phyloP scores from a whole-genome alignment of 2,797 vertebrate genomes.

The Zenarchopterus dispar region DNA sequence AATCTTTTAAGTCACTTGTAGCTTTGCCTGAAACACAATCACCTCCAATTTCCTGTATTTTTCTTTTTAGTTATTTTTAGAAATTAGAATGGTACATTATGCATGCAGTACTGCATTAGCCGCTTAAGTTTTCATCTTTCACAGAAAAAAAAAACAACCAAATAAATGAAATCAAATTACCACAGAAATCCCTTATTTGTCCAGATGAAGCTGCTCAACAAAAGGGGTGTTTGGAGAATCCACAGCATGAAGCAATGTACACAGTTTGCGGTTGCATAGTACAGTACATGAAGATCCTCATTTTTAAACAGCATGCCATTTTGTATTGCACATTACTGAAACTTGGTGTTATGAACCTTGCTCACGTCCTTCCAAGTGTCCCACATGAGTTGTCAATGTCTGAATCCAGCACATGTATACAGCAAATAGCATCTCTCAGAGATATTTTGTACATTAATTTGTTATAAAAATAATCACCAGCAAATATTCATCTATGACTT shows the following conservation, averaged over 20 bases:
- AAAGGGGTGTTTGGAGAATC: conserved; percentile 82
- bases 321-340: conserved; percentile 88
- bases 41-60: conserved; percentile 85
- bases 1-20: conserved; percentile 87
- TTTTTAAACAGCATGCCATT: conserved; percentile 92
- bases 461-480: conserved; percentile 77
- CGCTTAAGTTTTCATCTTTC: conserved; percentile 85
- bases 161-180: conserved; percentile 27
- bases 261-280: conserved; percentile 88
- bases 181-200: conserved; percentile 77
- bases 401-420: conserved; percentile 65
- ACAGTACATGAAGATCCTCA: conserved; percentile 87
- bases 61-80: conserved; percentile 83
- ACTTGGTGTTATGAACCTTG: conserved; percentile 69
- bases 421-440: conserved; percentile 74
- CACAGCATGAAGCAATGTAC: conserved; percentile 90
- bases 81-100: conserved; percentile 90
- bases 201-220: conserved; percentile 87
- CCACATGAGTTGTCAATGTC: conserved; percentile 26
- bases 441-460: conserved; percentile 75
- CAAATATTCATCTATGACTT: conserved; percentile 65
- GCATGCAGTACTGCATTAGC: conserved; percentile 94
- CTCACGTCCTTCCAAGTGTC: conserved; percentile 42
- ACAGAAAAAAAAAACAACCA: conserved; percentile 83
- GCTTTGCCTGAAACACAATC: conserved; percentile 80